phyloP scores from a whole-genome alignment of 2,888 invertebrate species.

The Xiphydria camelus region DNA sequence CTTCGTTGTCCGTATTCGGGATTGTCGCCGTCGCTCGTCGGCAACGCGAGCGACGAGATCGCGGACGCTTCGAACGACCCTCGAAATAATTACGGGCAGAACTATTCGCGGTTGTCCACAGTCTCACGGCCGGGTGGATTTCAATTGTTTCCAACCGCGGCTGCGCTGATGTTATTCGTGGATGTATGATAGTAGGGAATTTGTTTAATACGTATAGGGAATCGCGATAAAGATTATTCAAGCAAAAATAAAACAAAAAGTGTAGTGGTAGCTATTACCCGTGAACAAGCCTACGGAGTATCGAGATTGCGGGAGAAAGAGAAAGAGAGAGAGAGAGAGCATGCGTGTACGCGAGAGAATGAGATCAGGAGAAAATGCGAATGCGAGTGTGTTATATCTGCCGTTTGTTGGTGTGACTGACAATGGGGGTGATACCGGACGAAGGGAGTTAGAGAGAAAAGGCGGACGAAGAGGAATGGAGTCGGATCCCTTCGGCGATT shows the following conservation, averaged over 20 bases:
- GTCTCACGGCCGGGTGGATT: no score
- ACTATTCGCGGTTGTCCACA: no score
- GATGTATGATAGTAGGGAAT: slow-evolving; percentile 52
- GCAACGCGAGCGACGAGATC: no score
- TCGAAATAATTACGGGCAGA: no score
- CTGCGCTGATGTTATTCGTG: slow-evolving; percentile 41
- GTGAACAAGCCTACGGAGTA: slow-evolving; percentile 24
- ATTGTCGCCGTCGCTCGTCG: no score
- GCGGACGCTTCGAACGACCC: background rate
- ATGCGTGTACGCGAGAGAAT: slow-evolving; percentile 24
- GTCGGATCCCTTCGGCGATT: slow-evolving; percentile 23
- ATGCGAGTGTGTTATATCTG: no score
- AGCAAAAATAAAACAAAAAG: slow-evolving; percentile 19
- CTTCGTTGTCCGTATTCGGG: no score
- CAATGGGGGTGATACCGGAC: no score
- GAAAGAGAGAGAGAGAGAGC: slow-evolving; percentile 16
- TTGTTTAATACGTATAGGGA: slow-evolving; percentile 38
- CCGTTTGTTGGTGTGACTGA: no score
- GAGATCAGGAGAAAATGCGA: no score
- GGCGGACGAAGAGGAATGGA: slow-evolving; percentile 17
- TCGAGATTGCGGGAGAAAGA: slow-evolving; percentile 18
- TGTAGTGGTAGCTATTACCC: slow-evolving; percentile 25
- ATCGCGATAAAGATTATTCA: slow-evolving; percentile 27
- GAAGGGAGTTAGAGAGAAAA: slow-evolving; percentile 11
- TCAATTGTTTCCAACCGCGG: no score